phyloP scores from a whole-genome alignment of 92 coral and sea anemone species.

The Meandrina meandrites region DNA sequence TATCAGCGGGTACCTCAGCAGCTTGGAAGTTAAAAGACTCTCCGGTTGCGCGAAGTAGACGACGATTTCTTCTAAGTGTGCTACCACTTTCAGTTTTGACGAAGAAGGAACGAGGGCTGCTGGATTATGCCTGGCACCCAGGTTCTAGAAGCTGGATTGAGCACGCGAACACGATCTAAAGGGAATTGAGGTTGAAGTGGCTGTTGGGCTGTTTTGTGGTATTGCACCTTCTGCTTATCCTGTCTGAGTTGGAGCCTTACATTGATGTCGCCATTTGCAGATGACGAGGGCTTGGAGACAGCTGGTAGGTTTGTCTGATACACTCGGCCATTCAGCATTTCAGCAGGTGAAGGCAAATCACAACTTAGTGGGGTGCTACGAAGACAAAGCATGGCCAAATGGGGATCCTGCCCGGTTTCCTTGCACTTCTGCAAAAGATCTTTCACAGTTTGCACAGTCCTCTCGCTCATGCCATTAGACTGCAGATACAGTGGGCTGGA shows the following conservation, averaged over 20 bases:
- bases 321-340: slow-evolving; percentile 59
- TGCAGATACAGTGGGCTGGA: slow-evolving; percentile 65
- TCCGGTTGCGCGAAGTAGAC: slow-evolving; percentile 37
- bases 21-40: slow-evolving; percentile 25
- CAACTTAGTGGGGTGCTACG: slow-evolving; percentile 68
- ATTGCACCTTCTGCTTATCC: slow-evolving; percentile 54
- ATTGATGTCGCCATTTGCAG: slow-evolving; percentile 38
- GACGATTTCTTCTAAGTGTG: slow-evolving; percentile 39
- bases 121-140: too few relatives aligned
- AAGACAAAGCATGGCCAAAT: slow-evolving; percentile 75
- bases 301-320: slow-evolving; percentile 81
- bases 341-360: slow-evolving; percentile 68
- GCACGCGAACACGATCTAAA: too few relatives aligned
- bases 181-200: neutral
- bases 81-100: slow-evolving; percentile 39
- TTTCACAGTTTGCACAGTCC: slow-evolving; percentile 66
- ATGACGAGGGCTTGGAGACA: slow-evolving; percentile 43
- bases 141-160: too few relatives aligned
- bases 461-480: slow-evolving; percentile 64
- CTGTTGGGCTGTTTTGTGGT: slow-evolving; percentile 35
- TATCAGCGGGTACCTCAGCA: neutral
- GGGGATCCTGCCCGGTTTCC: slow-evolving; percentile 69
- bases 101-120: slow-evolving; percentile 8
- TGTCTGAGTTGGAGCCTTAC: slow-evolving; percentile 60
- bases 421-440: slow-evolving; percentile 66